Percentiles rank a stretch among this genome's conserved stretches.
phyloP scores from a whole-genome alignment of 2,888 invertebrate species.

The Hoplodrina ambigua region DNA sequence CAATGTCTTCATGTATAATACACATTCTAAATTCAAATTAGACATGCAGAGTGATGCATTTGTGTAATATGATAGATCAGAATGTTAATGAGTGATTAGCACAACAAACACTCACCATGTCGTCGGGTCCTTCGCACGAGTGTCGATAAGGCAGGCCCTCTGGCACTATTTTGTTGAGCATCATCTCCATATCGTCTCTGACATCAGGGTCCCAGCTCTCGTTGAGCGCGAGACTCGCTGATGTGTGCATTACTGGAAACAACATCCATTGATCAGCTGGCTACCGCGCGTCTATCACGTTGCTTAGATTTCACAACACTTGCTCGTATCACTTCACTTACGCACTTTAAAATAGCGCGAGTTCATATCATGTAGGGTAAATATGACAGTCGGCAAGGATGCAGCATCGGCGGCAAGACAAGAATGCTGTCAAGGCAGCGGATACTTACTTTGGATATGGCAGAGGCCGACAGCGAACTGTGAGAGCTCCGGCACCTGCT shows the following conservation, averaged over 20 bases:
- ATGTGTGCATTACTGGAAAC: constrained; percentile 98
- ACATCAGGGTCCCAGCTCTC: constrained; percentile 99
- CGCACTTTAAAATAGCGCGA: constrained; percentile 68
- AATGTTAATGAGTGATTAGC: constrained; percentile 45
- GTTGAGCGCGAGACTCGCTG: constrained; percentile 98
- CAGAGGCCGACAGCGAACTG: constrained; percentile 98
- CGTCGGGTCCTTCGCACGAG: constrained; percentile 99
- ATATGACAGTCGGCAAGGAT: constrained; percentile 80
- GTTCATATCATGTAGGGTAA: constrained; percentile 72
- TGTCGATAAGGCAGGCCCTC: constrained; percentile 99
- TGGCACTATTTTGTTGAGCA: constrained; percentile 99
- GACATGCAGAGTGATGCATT: constrained; percentile 21
- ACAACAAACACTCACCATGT: constrained; percentile 94
- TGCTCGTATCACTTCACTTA: constrained; percentile 60
- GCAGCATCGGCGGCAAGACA: constrained; percentile 83
- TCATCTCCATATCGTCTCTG: constrained; percentile 99
- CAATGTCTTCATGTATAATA: constrained; percentile 22
- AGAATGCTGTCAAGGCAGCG: constrained; percentile 68
- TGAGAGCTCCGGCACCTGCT: constrained; percentile 98
- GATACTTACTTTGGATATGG: constrained; percentile 98
- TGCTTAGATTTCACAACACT: constrained; percentile 52
- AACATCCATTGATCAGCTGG: constrained; percentile 81
- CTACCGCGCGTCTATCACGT: constrained; percentile 54
- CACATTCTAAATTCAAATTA: constrained; percentile 40
- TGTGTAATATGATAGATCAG: constrained; percentile 19